Evolutionary conservation across 2,888 invertebrate species (phyloP).

Genomic region (Strigamia transsilvanica): DNA sequence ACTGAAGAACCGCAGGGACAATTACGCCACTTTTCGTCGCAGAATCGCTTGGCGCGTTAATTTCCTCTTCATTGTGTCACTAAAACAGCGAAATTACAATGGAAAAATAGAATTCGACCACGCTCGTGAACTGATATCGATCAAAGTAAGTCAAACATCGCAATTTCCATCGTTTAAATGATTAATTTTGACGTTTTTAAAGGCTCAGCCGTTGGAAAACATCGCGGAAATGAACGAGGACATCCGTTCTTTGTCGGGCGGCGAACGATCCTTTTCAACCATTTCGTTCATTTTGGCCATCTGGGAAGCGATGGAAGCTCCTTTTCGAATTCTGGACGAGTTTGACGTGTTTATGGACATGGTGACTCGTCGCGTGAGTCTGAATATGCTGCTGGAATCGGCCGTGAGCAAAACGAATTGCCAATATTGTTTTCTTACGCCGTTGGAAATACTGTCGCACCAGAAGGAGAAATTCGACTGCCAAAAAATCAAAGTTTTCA

Average conservation of each 20-base stretch:
- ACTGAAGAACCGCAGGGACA: conserved; percentile 60
- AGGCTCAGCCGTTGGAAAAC: conserved; percentile 54
- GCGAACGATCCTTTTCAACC: conserved; percentile 95
- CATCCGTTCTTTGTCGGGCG: conserved; percentile 80
- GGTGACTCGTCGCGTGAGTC: conserved; percentile 80
- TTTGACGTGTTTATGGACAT: conserved; percentile 97
- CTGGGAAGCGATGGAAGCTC: conserved; percentile 91
- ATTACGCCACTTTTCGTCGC: conserved; percentile 60
- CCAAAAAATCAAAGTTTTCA: conserved; percentile 42
- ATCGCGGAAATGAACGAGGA: conserved; percentile 58
- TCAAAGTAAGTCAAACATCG: conserved; percentile 60
- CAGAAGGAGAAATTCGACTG: not conserved
- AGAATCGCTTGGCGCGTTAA: conserved; percentile 61
- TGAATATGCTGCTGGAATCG: conserved; percentile 79
- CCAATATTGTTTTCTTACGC: conserved; percentile 91
- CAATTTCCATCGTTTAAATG: not conserved
- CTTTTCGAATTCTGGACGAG: conserved; percentile 94
- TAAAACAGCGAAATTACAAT: conserved; percentile 61
- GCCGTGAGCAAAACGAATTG: conserved; percentile 73
- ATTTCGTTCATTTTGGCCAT: conserved; percentile 91
- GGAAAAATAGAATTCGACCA: conserved; percentile 64
- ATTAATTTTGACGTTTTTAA: conserved; percentile 24
- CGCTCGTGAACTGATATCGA: conserved; percentile 61
- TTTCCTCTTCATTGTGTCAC: conserved; percentile 61
- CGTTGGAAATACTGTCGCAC: conserved; percentile 68